A percentile compares a stretch with the other conserved stretches of the same genome.
Evolutionary conservation across 2,888 invertebrate genomes (phyloP).

Genomic region (Tetranychus piercei): DNA sequence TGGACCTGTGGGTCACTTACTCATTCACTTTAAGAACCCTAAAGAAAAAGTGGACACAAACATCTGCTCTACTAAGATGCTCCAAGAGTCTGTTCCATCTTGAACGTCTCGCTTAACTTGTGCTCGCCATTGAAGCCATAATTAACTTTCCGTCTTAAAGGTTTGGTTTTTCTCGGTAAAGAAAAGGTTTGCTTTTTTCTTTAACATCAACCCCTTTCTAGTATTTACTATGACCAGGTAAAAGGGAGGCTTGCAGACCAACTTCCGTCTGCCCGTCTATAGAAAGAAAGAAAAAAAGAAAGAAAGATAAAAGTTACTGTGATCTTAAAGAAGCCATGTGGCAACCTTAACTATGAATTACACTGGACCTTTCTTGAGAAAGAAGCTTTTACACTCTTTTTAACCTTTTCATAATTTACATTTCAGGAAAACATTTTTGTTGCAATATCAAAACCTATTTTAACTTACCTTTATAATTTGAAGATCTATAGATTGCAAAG

Average conservation of each 20-base stretch:
- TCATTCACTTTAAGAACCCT: neutral
- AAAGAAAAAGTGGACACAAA: neutral
- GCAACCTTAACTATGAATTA: neutral
- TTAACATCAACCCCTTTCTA: too few species aligned
- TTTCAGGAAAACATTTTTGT: too few species aligned
- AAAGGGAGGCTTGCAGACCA: neutral
- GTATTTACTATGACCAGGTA: neutral
- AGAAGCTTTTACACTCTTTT: neutral
- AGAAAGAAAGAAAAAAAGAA: neutral
- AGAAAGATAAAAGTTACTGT: neutral
- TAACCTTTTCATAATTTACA: too few species aligned
- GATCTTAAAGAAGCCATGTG: neutral
- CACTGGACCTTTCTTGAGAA: neutral
- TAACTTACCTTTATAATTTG: too few species aligned
- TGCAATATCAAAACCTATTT: too few species aligned
- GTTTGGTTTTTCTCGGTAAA: neutral
- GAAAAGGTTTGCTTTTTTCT: neutral
- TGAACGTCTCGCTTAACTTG: neutral
- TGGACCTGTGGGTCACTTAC: neutral
- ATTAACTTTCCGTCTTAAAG: slow-evolving; percentile 1
- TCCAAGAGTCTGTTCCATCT: neutral
- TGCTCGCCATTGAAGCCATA: neutral
- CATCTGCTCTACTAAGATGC: neutral
- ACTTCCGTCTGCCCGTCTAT: neutral
- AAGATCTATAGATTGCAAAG: too few species aligned